Conservation (phyloP, 30 jellyfish, hydroid and myxozoan species). For the Hydra vulgaris region DNA sequence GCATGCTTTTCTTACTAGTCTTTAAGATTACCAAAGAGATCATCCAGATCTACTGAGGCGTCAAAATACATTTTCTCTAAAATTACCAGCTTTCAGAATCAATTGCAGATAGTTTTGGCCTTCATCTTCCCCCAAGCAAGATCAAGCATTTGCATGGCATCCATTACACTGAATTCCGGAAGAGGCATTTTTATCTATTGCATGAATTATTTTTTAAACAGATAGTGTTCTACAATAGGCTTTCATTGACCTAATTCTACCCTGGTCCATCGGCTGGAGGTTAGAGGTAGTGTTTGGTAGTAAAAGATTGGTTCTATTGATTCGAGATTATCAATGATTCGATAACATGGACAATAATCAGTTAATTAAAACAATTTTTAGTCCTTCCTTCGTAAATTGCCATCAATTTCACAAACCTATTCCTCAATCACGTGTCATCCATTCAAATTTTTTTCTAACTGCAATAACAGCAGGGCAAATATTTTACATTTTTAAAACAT, state of each 20-base stretch:
- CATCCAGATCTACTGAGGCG: constrained; percentile 19
- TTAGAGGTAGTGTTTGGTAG: not conserved
- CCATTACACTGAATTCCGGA: not conserved
- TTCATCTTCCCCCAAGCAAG: constrained; percentile 5
- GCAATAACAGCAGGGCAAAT: constrained; percentile 5
- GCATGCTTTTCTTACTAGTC: constrained; percentile 20
- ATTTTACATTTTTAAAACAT: not conserved
- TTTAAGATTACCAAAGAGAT: constrained; percentile 17
- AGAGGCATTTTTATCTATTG: not conserved
- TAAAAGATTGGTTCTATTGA: not conserved
- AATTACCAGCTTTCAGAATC: constrained; percentile 21
- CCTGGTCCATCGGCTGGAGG: not conserved
- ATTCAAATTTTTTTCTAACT: not conserved
- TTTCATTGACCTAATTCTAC: not conserved
- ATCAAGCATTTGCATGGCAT: constrained; percentile 6
- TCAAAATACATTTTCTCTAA: constrained; percentile 20
- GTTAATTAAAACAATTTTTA: not conserved
- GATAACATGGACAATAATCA: not conserved
- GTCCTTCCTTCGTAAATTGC: constrained; percentile 9
- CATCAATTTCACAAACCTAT: constrained; percentile 2
- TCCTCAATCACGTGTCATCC: constrained; percentile 4
- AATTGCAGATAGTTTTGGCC: constrained; percentile 8
- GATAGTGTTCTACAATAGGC: not conserved
- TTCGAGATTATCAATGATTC: not conserved
- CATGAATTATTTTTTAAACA: not conserved